Conservation (phyloP, 1,140 invertebrate species). For the Melipona quadrifasciata region DNA sequence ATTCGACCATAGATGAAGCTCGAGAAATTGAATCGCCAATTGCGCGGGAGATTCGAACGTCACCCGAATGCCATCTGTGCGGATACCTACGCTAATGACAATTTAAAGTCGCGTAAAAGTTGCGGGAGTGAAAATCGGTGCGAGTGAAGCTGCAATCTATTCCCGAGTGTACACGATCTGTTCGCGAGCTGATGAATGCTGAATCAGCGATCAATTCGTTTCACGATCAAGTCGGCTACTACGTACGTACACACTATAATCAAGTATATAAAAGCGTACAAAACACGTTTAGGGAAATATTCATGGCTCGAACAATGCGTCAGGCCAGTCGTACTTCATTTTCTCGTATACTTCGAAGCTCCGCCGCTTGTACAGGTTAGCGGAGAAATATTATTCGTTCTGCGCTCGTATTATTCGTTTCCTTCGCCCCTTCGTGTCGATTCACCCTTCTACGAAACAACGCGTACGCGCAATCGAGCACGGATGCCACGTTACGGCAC, state of each 20-base stretch:
- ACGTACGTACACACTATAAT: constrained; percentile 40
- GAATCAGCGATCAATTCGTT: constrained; percentile 17
- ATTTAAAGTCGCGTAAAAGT: background rate
- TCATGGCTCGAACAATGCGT: background rate
- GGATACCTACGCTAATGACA: background rate
- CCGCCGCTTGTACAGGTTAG: constrained; percentile 10
- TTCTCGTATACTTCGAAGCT: constrained; percentile 31
- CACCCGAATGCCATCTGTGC: background rate
- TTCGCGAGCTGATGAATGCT: constrained; percentile 20
- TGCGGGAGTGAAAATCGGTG: background rate
- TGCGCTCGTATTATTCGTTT: background rate
- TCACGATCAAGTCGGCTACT: constrained; percentile 29
- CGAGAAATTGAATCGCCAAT: background rate
- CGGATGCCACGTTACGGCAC: background rate
- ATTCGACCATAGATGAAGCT: background rate
- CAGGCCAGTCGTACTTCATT: background rate
- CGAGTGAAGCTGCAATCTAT: background rate
- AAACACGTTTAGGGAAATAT: constrained; percentile 35
- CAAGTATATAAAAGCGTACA: constrained; percentile 49
- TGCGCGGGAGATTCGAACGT: background rate
- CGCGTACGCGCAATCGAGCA: background rate
- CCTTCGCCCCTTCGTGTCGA: background rate
- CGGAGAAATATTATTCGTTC: background rate
- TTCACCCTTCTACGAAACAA: background rate
- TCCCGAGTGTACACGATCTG: constrained; percentile 19